phyloP scores from a whole-genome alignment of 2,797 vertebrate species.

The Peromyscus nudipes region DNA sequence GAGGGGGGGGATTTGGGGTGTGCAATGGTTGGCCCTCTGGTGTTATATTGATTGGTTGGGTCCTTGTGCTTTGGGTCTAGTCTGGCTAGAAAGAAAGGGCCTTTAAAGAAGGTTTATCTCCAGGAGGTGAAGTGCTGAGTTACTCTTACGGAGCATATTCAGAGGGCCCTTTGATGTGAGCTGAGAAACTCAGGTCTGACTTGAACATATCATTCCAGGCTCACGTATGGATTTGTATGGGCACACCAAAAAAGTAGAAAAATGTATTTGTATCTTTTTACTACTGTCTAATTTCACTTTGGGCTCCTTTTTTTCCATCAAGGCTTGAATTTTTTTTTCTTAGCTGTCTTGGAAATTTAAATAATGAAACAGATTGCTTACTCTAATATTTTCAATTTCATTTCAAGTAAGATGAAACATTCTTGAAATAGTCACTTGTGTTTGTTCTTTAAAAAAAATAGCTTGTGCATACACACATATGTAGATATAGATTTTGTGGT shows the following conservation, averaged over 20 bases:
- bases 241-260: not conserved
- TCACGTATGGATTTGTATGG: not conserved
- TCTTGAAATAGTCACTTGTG: not conserved
- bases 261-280: not conserved
- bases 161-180: not conserved
- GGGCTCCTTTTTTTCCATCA: not conserved
- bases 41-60: not conserved
- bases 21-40: not conserved
- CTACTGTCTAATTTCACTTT: not conserved
- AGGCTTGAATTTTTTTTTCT: not conserved
- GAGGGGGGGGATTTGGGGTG: too few relatives aligned
- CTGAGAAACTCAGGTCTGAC: not conserved
- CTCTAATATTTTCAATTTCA: not conserved
- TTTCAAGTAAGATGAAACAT: conserved; percentile 14
- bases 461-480: not conserved
- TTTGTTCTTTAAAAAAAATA: not conserved
- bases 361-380: not conserved
- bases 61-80: not conserved
- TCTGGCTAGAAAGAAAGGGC: not conserved
- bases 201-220: not conserved
- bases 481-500: not conserved
- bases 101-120: not conserved
- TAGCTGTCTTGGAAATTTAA: not conserved
- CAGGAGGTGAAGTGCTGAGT: accelerated
- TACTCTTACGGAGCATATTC: not conserved